phyloP scores from a whole-genome alignment of 2,797 vertebrate genomes.

The Gallinago solitaria region DNA sequence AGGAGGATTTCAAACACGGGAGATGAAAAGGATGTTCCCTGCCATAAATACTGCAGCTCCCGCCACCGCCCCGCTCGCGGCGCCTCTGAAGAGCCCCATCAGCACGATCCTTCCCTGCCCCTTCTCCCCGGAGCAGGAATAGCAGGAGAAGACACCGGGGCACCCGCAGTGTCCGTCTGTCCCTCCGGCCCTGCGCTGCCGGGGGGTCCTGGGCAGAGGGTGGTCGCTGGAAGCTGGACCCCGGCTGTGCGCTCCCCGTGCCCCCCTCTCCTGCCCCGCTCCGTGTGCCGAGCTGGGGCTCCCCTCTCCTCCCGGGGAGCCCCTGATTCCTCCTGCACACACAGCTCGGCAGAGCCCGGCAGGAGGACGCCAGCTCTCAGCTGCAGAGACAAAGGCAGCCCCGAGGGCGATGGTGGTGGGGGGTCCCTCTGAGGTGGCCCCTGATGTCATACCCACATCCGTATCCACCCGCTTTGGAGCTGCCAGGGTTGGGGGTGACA shows the following conservation, averaged over 20 bases:
- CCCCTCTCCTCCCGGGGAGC: background rate
- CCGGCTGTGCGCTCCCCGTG: background rate
- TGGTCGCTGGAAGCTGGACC: background rate
- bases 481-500: background rate
- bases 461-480: background rate
- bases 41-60: background rate
- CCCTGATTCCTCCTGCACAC: rapidly evolving
- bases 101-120: background rate
- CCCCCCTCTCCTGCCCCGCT: background rate
- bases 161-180: background rate
- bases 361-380: too few relatives aligned
- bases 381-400: background rate
- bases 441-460: background rate
- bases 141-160: background rate
- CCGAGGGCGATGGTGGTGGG: background rate
- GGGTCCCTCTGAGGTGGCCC: background rate
- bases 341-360: background rate
- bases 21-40: background rate
- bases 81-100: background rate
- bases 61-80: background rate
- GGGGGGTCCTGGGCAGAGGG: background rate
- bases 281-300: background rate
- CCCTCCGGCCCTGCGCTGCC: background rate
- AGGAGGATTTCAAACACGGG: background rate
- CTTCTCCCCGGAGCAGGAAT: background rate